Evolutionary conservation across 2,888 invertebrate genomes (phyloP), one percentile per base, ranked within the genome.

Genomic region (Ornithoptera priamus): DNA sequence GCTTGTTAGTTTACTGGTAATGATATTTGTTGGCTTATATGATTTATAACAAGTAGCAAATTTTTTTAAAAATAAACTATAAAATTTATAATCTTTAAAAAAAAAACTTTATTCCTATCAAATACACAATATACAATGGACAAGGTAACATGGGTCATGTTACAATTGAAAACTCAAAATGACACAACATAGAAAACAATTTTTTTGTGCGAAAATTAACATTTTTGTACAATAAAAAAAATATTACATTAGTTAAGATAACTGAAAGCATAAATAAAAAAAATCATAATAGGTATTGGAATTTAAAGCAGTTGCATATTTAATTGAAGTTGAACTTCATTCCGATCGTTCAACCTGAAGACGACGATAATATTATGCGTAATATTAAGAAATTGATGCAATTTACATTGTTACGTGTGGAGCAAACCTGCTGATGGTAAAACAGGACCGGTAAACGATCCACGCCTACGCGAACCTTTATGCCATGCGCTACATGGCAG

Each of bases 311-410:
- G 50, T 18, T 36, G 42, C 18, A 59, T 39, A 17, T 30, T 59
- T 59, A 20, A 68, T 62, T 63, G 46, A 63, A 2, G 24, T 4
- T 46, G 1, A 10, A 68, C 20, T 50, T 59, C 0, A 6, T 20
- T 46, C n/a, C 36, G 68, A 68, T 24, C 39, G 62, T 62, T 56
- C 39, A 66, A 56, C 67, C 56, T 15, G 18, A 42, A 22, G 57
- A 46, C 20, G 61, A 63, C 63, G 63, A 63, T 24, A 56, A 59
- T 60, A 66, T 63, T 68, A 67, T 62, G 67, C 67, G 56, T 60
- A 68, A 60, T 68, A 68, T 64, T 68, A 68, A 64, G 68, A 68
- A 68, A 64, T 68, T 68, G 60, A 68, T 64, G 64, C 39, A 64
- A 68, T 68, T 64, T 64, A 64, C 60, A 64, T 68, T 68, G 68